Base-by-base conservation (phyloP, 2,888 invertebrate species). In the Pammene fasciana region DNA sequence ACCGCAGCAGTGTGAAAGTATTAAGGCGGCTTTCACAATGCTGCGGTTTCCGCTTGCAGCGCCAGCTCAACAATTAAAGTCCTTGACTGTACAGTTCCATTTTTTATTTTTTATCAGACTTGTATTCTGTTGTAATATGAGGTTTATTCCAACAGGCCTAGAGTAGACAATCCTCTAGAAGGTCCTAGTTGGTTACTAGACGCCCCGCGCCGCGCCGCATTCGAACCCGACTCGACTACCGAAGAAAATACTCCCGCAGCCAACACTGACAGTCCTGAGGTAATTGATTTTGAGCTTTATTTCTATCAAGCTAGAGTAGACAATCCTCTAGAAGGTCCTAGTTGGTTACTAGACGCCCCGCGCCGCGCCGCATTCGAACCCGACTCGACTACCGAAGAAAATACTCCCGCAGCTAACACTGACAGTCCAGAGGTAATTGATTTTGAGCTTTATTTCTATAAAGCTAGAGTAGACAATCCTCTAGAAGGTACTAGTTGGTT, bases 401-500 rank as follows among this genome's bases (percentile, higher is more conserved):
- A 67, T 46, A n/a, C 67, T 72, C 7, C 18, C 50, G 13, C 64
- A 74, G 0, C 50, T 65, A 2, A 57, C 14, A 41, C 26, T 57
- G 7, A 34, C 67, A 3, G 26, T 16, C 56, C 64, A 65, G 54
- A n/a, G 45, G 41, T 71, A 50, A 26, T 26, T 16, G 8, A 48
- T 45, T 10, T 45, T 26, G 26, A 26, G 26, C 26, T 26, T 26
- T 26, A 26, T 26, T 26, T 26, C 26, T 26, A 26, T 26, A 26
- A 4, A 3, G 26, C 67, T 5, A 76, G 79, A 64, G 50, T 68
- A 1, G 90, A 90, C 0, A 88, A 90, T 70, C 92, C 92, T 0
- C 57, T 92, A 61, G 92, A 90, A 77, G 93, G 93, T 0, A 90
- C 93, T 0, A 92, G 93, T 73, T 92, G 91, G 92, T 73, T 89